These are phyloP conservation scores for Hipposideros larvatus DNA, from an alignment of 2,797 vertebrate species.

Conservation along the genomic window DNA sequence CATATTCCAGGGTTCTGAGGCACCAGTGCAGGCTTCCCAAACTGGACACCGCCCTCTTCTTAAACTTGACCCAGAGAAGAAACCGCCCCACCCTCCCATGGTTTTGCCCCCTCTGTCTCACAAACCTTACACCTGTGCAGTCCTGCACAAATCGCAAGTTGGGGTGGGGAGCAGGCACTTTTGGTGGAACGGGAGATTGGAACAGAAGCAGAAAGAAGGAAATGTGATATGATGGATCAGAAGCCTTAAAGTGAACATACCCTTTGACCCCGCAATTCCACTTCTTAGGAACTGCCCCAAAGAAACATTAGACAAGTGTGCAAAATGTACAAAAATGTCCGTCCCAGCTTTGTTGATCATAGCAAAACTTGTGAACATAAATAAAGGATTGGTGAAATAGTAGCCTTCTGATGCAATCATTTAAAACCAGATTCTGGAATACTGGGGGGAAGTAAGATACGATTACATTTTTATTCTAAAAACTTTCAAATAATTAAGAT, in stretches of 20 bases:
- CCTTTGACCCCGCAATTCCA: slow-evolving; percentile 9
- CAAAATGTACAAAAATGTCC: slow-evolving; percentile 14
- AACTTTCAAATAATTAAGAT: slow-evolving; percentile 3
- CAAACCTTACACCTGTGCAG: neutral
- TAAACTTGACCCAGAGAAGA: neutral
- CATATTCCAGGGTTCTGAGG: neutral
- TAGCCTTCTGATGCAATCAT: slow-evolving; percentile 15
- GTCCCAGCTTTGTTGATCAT: neutral
- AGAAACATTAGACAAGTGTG: slow-evolving; percentile 19
- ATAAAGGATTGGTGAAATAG: slow-evolving; percentile 10
- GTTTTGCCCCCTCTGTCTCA: neutral
- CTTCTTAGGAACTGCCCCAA: slow-evolving; percentile 52
- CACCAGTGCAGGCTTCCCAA: neutral
- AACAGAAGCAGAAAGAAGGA: slow-evolving; percentile 33
- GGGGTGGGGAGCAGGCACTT: neutral
- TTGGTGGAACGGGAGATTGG: neutral
- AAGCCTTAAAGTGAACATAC: slow-evolving; percentile 12
- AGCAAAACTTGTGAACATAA: slow-evolving; percentile 30
- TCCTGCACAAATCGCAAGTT: neutral
- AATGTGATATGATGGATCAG: slow-evolving; percentile 43
- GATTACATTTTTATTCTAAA: slow-evolving; percentile 64
- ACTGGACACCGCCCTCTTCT: neutral
- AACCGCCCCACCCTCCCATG: neutral
- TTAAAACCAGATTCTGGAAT: slow-evolving; percentile 64
- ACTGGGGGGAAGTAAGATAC: neutral